A percentile compares a stretch with the other conserved stretches of the same genome.
Evolutionary conservation across 2,797 vertebrate species (phyloP).

Genomic region (Diglossa cyanea): DNA sequence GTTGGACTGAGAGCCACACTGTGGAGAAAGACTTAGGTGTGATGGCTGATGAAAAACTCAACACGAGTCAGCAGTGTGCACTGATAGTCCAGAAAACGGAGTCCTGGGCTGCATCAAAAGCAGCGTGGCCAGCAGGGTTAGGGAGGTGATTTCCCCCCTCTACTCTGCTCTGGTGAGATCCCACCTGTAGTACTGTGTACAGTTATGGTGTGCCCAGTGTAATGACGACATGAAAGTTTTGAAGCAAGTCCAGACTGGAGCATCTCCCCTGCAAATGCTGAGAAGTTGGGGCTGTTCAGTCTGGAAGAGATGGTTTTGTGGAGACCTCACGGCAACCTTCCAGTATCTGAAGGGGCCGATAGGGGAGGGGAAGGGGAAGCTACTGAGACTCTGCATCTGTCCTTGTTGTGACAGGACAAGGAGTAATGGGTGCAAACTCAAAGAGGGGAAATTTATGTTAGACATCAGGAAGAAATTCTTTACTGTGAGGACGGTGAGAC

Average conservation of each 20-base stretch:
- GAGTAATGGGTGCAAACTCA: neutral
- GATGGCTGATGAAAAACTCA: neutral
- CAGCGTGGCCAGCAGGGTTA: rapidly evolving
- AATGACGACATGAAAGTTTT: neutral
- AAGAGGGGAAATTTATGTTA: neutral
- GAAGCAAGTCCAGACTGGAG: neutral
- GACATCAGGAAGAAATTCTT: neutral
- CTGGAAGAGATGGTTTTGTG: neutral
- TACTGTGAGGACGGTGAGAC: neutral
- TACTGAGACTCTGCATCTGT: no score
- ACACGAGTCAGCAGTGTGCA: rapidly evolving
- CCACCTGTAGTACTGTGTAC: neutral
- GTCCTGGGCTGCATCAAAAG: neutral
- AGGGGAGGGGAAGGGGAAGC: no score
- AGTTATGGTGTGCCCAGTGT: rapidly evolving
- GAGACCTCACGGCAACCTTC: neutral
- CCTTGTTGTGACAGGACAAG: neutral
- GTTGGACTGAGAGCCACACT: neutral
- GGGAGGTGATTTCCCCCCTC: neutral
- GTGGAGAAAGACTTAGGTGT: no score
- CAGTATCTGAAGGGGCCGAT: rapidly evolving
- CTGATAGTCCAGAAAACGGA: neutral
- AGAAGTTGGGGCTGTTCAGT: neutral
- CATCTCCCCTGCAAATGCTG: rapidly evolving
- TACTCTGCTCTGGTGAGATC: neutral